Evolutionary conservation across 2,797 vertebrate genomes (phyloP), one percentile per base, ranked within the genome.

Genomic region (Peromyscus aztecus): DNA sequence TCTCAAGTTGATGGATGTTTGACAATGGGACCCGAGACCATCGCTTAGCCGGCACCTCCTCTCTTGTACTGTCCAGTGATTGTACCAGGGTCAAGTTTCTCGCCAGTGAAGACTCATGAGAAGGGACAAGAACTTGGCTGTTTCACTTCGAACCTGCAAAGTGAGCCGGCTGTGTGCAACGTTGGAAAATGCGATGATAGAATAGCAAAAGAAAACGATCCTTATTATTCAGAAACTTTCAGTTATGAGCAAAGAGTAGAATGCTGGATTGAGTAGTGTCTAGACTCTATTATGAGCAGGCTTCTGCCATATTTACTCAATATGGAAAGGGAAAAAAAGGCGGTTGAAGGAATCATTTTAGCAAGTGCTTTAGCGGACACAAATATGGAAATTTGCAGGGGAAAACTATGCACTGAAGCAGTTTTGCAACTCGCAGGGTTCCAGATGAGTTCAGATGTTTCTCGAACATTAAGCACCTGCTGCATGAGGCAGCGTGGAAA

Each of bases 241-340:
- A 31, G 49, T 37, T 34, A 34, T 83, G 34, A 80, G 80, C 76
- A 90, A 57, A 34, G 65, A 89, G 37, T 27, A 2, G 59, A 82
- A 57, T 81, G 23, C 23, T 82, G 76, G 69, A 65, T 31, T 75
- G 69, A 57, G 73, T 90, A 89, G 23, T 63, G 55, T 76, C 86
- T 88, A 73, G 67, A 75, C 86, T 59, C 37, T 85, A 23, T 80
- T 80, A 75, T 59, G 27, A 88, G 24, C 91, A 89, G 78, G 67
- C 59, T 67, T 95, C 75, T 87, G 59, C 59, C 34, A 24, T 84
- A 82, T 82, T 97, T 92, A 63, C 77, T 94, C 71, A 90, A 63
- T 65, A 40, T 75, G 89, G 73, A 87, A 85, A 37, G 71, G 0
- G 29, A 10, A 11, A 49, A 87, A 91, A 93, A 71, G 57, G 4